phyloP scores from a whole-genome alignment of 2,797 vertebrate species.

The Lacerta viridis region DNA sequence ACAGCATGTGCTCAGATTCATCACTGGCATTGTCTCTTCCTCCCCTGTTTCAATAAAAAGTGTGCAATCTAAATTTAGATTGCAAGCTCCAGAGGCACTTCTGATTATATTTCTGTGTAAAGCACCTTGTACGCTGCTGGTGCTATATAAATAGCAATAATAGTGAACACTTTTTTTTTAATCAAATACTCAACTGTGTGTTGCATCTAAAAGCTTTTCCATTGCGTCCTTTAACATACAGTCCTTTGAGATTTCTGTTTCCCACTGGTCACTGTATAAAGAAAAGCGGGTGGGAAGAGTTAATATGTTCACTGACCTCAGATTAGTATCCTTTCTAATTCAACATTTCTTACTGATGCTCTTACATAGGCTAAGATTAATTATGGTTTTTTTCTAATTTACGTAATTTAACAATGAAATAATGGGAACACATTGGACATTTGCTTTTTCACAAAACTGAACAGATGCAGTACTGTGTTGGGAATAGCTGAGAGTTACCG shows the following conservation, averaged over 20 bases:
- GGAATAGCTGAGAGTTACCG: background rate
- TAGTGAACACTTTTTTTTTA: slow-evolving; percentile 1
- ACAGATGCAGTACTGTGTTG: background rate
- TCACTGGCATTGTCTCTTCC: background rate
- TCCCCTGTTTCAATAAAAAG: no score
- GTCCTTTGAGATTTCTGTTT: background rate
- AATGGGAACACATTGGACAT: background rate
- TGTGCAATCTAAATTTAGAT: background rate
- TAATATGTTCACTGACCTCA: background rate
- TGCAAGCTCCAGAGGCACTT: background rate
- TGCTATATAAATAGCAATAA: background rate
- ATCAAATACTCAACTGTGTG: background rate
- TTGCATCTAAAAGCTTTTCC: background rate
- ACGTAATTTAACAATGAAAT: slow-evolving; percentile 26
- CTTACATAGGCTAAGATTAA: slow-evolving; percentile 21
- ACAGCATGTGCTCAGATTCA: background rate
- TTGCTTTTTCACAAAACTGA: slow-evolving; percentile 1
- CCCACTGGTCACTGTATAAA: background rate
- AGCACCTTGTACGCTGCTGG: background rate
- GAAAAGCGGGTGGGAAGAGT: background rate
- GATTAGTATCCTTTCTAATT: slow-evolving; percentile 31
- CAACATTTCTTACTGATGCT: background rate
- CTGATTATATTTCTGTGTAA: background rate
- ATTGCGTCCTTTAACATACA: background rate
- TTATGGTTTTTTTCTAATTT: slow-evolving; percentile 12